Conservation (phyloP, 2,888 invertebrate genomes). For the Pemphredon lugubris region DNA sequence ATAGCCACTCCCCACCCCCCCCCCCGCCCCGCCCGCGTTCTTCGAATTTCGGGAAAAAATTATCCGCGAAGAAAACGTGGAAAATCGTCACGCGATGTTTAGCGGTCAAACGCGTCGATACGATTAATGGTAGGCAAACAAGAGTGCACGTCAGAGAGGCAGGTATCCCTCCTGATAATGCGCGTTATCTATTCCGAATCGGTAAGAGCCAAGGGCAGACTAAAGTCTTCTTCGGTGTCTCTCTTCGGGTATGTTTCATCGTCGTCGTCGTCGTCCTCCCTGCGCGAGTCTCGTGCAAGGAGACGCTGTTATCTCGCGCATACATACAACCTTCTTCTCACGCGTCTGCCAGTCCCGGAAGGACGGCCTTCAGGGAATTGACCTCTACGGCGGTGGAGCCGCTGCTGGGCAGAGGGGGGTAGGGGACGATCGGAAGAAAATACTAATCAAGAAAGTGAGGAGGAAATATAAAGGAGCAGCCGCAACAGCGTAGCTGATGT, state of each 20-base stretch:
- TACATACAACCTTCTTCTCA: constrained; percentile 57
- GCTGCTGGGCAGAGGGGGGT: constrained; percentile 11
- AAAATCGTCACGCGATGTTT: background rate
- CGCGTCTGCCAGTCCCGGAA: constrained; percentile 62
- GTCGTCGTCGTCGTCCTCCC: constrained; percentile 5
- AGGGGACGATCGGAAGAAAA: constrained; percentile 41
- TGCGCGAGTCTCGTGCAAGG: constrained; percentile 14
- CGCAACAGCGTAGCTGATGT: background rate
- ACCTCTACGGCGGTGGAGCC: constrained; percentile 43
- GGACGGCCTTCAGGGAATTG: constrained; percentile 62
- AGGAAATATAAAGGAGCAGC: constrained; percentile 16
- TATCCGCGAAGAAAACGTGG: too few relatives aligned
- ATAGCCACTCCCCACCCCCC: too few relatives aligned
- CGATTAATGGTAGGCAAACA: constrained; percentile 29
- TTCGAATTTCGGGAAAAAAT: too few relatives aligned
- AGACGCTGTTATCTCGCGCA: constrained; percentile 51
- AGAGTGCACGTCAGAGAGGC: constrained; percentile 15
- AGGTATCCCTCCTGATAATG: constrained; percentile 48
- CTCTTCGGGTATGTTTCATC: constrained; percentile 41
- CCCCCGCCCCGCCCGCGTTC: too few relatives aligned
- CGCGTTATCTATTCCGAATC: constrained; percentile 56
- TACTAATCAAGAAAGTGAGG: constrained; percentile 35
- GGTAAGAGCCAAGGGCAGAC: constrained; percentile 45
- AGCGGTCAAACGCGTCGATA: constrained; percentile 1
- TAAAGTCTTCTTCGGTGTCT: constrained; percentile 30